Conservation (phyloP, 2,888 invertebrate species). For the Labia minor region DNA sequence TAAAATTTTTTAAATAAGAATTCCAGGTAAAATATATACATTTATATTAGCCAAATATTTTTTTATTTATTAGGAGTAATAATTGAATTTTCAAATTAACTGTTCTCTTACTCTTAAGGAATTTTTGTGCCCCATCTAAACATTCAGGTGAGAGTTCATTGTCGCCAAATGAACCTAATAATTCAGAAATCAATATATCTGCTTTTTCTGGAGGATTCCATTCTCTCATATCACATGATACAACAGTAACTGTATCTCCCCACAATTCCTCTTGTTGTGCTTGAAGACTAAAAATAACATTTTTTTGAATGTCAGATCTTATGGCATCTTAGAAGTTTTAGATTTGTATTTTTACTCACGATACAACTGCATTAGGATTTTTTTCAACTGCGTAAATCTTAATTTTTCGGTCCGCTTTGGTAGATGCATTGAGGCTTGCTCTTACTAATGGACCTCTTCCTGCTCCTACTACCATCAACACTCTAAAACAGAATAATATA, state of each 20-base stretch:
- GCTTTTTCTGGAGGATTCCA: constrained; percentile 74
- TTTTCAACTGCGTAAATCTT: constrained; percentile 94
- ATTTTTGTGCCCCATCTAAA: constrained; percentile 82
- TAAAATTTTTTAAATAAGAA: too few species aligned
- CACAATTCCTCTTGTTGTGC: constrained; percentile 67
- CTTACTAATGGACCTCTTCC: constrained; percentile 91
- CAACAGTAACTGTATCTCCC: constrained; percentile 63
- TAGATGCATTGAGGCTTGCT: constrained; percentile 70
- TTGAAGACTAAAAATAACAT: constrained; percentile 40
- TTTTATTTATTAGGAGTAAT: too few species aligned
- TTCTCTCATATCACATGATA: constrained; percentile 78
- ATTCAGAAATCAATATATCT: constrained; percentile 90
- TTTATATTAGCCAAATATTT: too few species aligned
- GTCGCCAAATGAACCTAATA: constrained; percentile 95
- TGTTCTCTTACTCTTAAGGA: constrained; percentile 65
- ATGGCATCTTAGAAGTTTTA: not conserved
- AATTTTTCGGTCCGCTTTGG: constrained; percentile 57
- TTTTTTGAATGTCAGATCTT: too few species aligned
- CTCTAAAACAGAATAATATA: constrained; percentile 31
- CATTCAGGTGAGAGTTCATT: constrained; percentile 99
- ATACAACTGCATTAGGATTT: constrained; percentile 90
- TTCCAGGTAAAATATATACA: too few species aligned
- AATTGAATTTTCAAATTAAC: too few species aligned
- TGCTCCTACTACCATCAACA: constrained; percentile 85
- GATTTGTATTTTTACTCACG: constrained; percentile 42